A percentile compares a stretch with the other conserved stretches of the same genome.
phyloP scores from a whole-genome alignment of 2,797 vertebrate genomes.

The Paratrypauchen microcephalus region DNA sequence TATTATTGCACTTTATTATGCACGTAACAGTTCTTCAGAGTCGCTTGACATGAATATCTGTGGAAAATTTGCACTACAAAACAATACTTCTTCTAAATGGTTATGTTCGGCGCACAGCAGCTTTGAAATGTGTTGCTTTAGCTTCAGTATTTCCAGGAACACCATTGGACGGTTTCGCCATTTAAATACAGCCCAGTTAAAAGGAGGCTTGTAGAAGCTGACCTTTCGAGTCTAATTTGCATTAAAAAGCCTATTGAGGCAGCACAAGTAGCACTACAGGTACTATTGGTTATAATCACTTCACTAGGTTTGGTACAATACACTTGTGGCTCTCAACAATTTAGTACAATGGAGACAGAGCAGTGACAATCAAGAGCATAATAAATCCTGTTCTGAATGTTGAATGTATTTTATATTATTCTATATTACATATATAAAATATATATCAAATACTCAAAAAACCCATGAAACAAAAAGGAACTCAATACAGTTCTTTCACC shows the following conservation, averaged over 20 bases:
- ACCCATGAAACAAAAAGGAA: too few species aligned
- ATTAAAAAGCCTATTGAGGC: not conserved
- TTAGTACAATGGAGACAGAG: too few species aligned
- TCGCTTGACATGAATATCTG: conserved; percentile 6
- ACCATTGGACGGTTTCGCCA: not conserved
- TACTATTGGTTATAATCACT: not conserved
- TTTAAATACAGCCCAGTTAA: not conserved
- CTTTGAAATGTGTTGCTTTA: conserved; percentile 5
- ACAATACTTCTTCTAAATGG: not conserved
- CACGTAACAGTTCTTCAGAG: not conserved
- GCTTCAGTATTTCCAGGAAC: not conserved
- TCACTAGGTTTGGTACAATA: not conserved
- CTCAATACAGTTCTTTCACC: too few species aligned
- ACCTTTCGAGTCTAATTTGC: not conserved
- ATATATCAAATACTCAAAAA: too few species aligned
- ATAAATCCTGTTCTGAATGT: too few species aligned
- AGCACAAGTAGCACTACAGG: not conserved
- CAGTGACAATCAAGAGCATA: not conserved
- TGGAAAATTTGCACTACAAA: conserved; percentile 14
- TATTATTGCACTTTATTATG: conserved; percentile 16
- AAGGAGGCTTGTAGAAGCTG: not conserved
- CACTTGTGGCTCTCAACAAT: too few species aligned
- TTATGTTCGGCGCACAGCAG: not conserved
- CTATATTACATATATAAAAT: too few species aligned
- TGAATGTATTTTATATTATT: too few species aligned